These are phyloP conservation scores for Conops quadrifasciatus DNA, from an alignment of 2,888 invertebrate genomes.

Conservation along the genomic window DNA sequence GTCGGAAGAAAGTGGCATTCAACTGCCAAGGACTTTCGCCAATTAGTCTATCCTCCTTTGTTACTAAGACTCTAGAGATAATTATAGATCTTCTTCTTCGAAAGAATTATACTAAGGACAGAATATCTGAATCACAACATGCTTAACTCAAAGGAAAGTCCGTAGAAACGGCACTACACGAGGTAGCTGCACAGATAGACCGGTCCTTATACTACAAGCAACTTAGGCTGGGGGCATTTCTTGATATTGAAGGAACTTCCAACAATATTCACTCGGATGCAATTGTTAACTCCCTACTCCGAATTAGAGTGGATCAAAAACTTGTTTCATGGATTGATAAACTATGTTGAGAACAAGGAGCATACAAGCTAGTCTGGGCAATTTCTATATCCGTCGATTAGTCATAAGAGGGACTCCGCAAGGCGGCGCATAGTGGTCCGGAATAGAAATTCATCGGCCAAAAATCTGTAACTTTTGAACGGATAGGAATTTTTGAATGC, in stretches of 20 bases:
- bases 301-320: neutral
- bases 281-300: neutral
- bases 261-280: constrained; percentile 11
- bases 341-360: neutral
- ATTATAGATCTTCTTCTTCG: neutral
- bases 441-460: too few species aligned
- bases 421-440: neutral
- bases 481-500: too few species aligned
- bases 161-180: constrained; percentile 1
- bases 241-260: constrained; percentile 9
- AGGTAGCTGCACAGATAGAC: neutral
- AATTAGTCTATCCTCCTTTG: neutral
- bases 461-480: too few species aligned
- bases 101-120: neutral
- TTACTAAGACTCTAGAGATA: neutral
- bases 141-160: neutral
- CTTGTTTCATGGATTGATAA: neutral
- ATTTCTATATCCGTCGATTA: neutral
- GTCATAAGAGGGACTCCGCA: neutral
- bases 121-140: neutral
- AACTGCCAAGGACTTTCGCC: neutral
- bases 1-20: neutral
- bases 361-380: neutral
- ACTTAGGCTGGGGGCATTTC: neutral
- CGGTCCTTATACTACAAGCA: constrained; percentile 3